phyloP scores from a whole-genome alignment of 2,113 vertebrate genomes.

The Dipodomys stephensi region DNA sequence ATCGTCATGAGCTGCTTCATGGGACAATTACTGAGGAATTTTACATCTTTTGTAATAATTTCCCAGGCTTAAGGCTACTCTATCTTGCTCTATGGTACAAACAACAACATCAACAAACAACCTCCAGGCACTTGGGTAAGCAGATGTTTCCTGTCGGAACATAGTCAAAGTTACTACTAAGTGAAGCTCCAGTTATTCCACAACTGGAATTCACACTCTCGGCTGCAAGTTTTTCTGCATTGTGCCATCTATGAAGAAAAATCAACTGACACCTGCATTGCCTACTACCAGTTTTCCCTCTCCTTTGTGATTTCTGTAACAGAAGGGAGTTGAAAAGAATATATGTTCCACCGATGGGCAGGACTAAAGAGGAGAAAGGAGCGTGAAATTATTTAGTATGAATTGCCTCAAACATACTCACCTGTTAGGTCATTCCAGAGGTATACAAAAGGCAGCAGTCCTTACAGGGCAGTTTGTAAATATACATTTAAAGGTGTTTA shows the following conservation, averaged over 20 bases:
- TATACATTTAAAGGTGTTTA: neutral
- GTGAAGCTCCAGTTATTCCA: neutral
- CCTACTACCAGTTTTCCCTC: neutral
- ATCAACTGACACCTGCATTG: neutral
- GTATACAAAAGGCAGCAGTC: too few species aligned
- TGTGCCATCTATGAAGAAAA: neutral
- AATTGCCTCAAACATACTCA: neutral
- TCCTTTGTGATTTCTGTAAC: neutral
- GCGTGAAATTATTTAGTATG: neutral
- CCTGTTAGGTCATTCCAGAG: neutral
- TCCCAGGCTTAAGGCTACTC: constrained; percentile 25
- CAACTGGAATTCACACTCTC: neutral
- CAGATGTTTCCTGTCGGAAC: neutral
- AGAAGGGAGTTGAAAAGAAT: neutral
- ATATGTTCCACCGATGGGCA: neutral
- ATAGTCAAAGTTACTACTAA: neutral
- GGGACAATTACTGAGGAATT: constrained; percentile 20
- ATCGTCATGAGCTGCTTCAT: neutral
- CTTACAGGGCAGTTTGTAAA: neutral
- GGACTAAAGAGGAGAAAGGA: neutral
- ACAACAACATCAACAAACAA: too few species aligned
- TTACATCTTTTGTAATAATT: constrained; percentile 57
- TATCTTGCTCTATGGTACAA: neutral
- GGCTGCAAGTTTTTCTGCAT: neutral
- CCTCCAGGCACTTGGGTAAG: neutral